Conservation (phyloP, 2,888 invertebrate species). For the Drosophila mayaguana region DNA sequence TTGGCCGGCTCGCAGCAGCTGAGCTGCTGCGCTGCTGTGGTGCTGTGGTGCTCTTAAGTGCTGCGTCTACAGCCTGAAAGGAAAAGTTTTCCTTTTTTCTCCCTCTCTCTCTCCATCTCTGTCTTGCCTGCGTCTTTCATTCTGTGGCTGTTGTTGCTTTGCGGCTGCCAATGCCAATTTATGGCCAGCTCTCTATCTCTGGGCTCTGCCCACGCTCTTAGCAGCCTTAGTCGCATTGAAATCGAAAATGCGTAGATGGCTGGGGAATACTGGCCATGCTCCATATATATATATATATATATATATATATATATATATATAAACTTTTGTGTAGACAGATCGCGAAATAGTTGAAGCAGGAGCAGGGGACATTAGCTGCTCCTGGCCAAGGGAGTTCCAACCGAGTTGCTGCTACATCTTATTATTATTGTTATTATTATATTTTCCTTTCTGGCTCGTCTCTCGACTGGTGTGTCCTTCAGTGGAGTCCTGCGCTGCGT, state of each 20-base stretch:
- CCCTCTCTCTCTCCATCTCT: background rate
- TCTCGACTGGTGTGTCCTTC: constrained; percentile 41
- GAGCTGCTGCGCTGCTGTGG: constrained; percentile 26
- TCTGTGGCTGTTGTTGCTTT: constrained; percentile 33
- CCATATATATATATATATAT: background rate
- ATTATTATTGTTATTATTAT: constrained; percentile 52
- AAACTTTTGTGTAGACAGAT: background rate
- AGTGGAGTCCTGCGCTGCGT: constrained; percentile 37
- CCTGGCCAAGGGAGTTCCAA: constrained; percentile 26
- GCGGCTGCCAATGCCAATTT: constrained; percentile 78
- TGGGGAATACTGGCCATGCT: constrained; percentile 43
- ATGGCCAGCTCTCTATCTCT: constrained; percentile 37
- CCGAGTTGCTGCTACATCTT: constrained; percentile 30
- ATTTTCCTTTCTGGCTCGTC: constrained; percentile 48
- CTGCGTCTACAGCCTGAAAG: constrained; percentile 64
- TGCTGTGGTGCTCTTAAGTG: constrained; percentile 65
- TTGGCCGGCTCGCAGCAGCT: constrained; percentile 14
- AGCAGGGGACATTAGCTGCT: constrained; percentile 9
- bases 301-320: background rate
- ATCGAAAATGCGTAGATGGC: constrained; percentile 76
- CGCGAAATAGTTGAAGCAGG: constrained; percentile 4
- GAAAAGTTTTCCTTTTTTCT: constrained; percentile 61
- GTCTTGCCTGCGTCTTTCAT: background rate
- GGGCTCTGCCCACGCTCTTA: background rate
- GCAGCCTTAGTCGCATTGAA: constrained; percentile 53